Evolutionary conservation across 1,140 invertebrate species (phyloP), one percentile per base, ranked within the genome.

Genomic region (Batillaria attramentaria): DNA sequence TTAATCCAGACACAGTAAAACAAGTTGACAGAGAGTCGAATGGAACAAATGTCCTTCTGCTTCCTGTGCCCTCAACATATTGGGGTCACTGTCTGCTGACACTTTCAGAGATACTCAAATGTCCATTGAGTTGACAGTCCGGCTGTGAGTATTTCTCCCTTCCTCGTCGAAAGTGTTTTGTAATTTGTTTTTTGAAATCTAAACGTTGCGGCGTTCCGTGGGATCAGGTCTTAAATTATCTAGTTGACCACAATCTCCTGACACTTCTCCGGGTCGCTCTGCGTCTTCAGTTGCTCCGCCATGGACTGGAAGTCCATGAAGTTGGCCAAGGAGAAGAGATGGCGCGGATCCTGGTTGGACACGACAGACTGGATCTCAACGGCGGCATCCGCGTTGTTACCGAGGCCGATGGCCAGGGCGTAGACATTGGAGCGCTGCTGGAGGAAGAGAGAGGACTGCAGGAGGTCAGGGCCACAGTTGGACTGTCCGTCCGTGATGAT

Each of bases 401-500:
- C 31, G 6, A 75, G 73, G 54, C 73, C 73, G 57, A 75, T 62
- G 57, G 50, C 73, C 1, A 75, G 54, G 8, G 73, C 50, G 50
- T 62, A 75, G 0, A 75, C 73, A n/a, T 75, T 75, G 35, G 73
- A 60, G 20, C 35, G 31, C 28, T 57, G 28, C 54, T 75, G 73
- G 0, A 75, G 57, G 0, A 10, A 33, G 3, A 10, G 50, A 5
- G 73, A 57, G 24, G 68, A 37, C 1, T 6, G 18, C 39, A 42
- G n/a, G 24, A 75, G 31, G 8, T 75, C 73, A 4, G 16, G 13
- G 0, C 73, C 73, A 16, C 73, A 75, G 57, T 75, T 75, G 6
- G 73, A 75, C 39, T 75, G 50, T 10, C 73, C 73, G 73, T 75
- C 73, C 3, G 73, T 75, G 28, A 75, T 24, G 28, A 75, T 37